Evolutionary conservation across 2,888 invertebrate species (phyloP), one percentile per base, ranked within the genome.

Genomic region (Eristalis pertinax): DNA sequence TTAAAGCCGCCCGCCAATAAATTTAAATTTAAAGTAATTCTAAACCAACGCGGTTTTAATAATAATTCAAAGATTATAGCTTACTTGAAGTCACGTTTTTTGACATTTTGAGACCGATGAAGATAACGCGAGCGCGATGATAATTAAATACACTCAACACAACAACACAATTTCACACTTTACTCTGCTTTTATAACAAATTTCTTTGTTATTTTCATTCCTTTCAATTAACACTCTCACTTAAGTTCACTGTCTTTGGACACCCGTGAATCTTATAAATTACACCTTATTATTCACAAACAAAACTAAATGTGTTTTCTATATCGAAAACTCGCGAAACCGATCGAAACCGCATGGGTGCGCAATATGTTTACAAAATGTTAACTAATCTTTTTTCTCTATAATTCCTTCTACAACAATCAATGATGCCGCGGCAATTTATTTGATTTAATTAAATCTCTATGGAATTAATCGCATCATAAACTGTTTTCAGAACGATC

Each of bases 51-150:
- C 32, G 32, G 5, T 32, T 32, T 5, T 32, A 32, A 10, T 32
- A 32, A 32, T 32, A 10, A 32, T 10, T 32, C 10, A 1, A 10
- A 19, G 3, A 35, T 2, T 19, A 3, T 2, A 63, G 76, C 84
- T 84, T 68, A 84, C 84, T 64, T 76, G 22, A 24, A 72, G 80
- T 84, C 76, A 43, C 24, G 11, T 38, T 4, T 60, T 80, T 80
- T 63, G 81, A 81, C 84, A 84, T 81, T 41, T 73, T 73, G 63
- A 22, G 15, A n/a, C 43, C 56, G 80, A 81, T 84, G 81, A 68
- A 43, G 63, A 41, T 29, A 58, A 1, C 50, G 32, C 13, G 32
- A 60, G 43, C 43, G 38, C 43, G 38, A 63, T 38, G 0, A 1
- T 2, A 50, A 7, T 8, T 8, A 50, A 50, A 50, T 50, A n/a